These are phyloP conservation scores for Abramis brama DNA, from an alignment of 2,113 vertebrate genomes.

Conservation along the genomic window DNA sequence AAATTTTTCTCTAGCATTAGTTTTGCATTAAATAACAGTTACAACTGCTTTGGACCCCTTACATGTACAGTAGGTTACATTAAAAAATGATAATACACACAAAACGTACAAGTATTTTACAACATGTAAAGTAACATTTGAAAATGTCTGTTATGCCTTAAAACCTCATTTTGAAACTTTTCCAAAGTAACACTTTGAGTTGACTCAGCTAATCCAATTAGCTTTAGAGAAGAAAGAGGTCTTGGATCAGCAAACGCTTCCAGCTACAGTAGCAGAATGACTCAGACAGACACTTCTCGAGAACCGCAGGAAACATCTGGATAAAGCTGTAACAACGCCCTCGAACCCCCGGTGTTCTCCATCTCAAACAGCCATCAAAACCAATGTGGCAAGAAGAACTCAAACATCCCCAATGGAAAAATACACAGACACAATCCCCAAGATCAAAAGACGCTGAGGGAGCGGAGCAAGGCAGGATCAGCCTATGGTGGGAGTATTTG, in stretches of 20 bases:
- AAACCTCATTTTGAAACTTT: conserved; percentile 14
- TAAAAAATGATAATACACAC: no score
- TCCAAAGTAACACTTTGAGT: conserved; percentile 27
- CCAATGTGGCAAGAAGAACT: conserved; percentile 34
- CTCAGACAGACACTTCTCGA: conserved; percentile 20
- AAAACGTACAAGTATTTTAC: background rate
- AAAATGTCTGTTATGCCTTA: conserved; percentile 17
- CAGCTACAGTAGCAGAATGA: conserved; percentile 8
- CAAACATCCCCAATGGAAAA: background rate
- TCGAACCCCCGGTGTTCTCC: conserved; percentile 31
- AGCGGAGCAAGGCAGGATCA: background rate
- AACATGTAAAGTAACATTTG: background rate
- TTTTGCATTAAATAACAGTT: no score
- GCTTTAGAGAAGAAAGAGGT: conserved; percentile 13
- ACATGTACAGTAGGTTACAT: no score
- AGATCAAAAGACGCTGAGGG: conserved; percentile 40
- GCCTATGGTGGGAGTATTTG: background rate
- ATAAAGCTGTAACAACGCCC: conserved; percentile 10
- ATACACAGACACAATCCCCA: conserved; percentile 29
- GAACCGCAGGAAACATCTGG: conserved; percentile 24
- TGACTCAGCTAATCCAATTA: conserved; percentile 30
- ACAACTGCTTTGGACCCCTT: no score
- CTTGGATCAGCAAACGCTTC: conserved; percentile 3
- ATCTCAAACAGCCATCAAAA: conserved; percentile 38
- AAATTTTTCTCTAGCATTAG: no score